A percentile compares a stretch with the other conserved stretches of the same genome.
These are phyloP conservation scores for Gambusia holbrooki DNA, from an alignment of 2,113 vertebrate species.

Conservation along the genomic window DNA sequence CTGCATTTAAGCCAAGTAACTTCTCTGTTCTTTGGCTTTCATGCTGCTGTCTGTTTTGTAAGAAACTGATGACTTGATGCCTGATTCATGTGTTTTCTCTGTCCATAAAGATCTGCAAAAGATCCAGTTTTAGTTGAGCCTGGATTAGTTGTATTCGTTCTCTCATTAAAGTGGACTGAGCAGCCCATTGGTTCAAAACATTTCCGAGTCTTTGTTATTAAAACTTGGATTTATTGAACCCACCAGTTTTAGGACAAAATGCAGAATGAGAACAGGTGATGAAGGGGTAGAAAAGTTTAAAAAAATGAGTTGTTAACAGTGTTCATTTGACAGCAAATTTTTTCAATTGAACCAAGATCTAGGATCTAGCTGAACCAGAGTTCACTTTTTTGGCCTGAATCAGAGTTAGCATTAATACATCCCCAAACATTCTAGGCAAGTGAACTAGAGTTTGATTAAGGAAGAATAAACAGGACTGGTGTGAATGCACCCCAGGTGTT, in stretches of 20 bases:
- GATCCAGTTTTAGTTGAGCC: conserved; percentile 20
- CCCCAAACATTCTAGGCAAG: too few relatives aligned
- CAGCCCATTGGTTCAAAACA: conserved; percentile 7
- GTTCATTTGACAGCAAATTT: too few relatives aligned
- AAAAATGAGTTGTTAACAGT: background rate
- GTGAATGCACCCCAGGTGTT: background rate
- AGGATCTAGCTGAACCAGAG: too few relatives aligned
- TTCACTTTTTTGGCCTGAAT: too few relatives aligned
- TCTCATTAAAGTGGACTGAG: conserved; percentile 1
- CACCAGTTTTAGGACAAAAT: background rate
- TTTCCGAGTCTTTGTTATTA: conserved; percentile 11
- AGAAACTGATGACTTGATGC: background rate
- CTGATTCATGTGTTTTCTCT: background rate
- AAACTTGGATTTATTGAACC: conserved; percentile 4
- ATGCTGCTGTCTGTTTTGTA: too few relatives aligned
- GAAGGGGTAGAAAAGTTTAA: background rate
- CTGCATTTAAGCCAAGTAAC: too few relatives aligned
- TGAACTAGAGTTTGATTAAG: too few relatives aligned
- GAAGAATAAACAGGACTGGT: too few relatives aligned
- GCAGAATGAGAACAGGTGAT: too few relatives aligned
- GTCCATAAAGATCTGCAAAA: background rate
- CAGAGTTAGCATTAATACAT: too few relatives aligned
- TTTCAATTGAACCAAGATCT: too few relatives aligned
- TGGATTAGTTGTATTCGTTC: background rate
- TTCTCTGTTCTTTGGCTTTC: too few relatives aligned